These are phyloP conservation scores for Acanthochromis polyacanthus DNA, from an alignment of 2,113 vertebrate genomes.

Conservation along the genomic window DNA sequence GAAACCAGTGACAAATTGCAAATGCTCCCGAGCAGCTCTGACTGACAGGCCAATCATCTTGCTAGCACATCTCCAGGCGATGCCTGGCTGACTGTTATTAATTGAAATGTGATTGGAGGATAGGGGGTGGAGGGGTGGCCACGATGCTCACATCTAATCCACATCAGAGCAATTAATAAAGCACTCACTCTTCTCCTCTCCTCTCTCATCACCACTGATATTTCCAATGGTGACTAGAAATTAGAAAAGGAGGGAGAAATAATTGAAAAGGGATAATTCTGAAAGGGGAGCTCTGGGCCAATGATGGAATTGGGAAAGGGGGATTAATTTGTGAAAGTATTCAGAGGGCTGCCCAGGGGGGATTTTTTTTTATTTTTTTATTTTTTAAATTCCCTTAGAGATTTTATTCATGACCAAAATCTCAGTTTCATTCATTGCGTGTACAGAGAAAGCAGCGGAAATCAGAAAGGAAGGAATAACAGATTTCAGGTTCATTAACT, in stretches of 20 bases:
- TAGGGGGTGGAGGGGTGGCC: slow-evolving; percentile 45
- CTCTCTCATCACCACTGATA: slow-evolving; percentile 68
- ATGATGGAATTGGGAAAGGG: slow-evolving; percentile 67
- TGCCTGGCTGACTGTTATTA: slow-evolving; percentile 82
- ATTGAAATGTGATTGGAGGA: slow-evolving; percentile 84
- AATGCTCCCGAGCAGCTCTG: slow-evolving; percentile 69
- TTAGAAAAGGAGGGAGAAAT: slow-evolving; percentile 74
- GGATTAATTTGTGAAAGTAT: slow-evolving; percentile 78
- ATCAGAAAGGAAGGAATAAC: neutral
- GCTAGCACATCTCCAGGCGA: slow-evolving; percentile 77
- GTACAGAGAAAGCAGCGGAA: slow-evolving; percentile 23
- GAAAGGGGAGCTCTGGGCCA: slow-evolving; percentile 64
- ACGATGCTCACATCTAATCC: slow-evolving; percentile 79
- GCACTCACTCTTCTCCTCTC: slow-evolving; percentile 56
- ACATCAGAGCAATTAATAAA: slow-evolving; percentile 85
- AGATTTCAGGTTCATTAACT: slow-evolving; percentile 44
- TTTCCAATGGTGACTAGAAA: slow-evolving; percentile 74
- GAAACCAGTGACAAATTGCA: slow-evolving; percentile 66
- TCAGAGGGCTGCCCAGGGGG: slow-evolving; percentile 56
- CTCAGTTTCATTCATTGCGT: slow-evolving; percentile 55
- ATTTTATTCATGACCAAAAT: slow-evolving; percentile 63
- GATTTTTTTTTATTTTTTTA: slow-evolving; percentile 41
- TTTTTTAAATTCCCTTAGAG: slow-evolving; percentile 50
- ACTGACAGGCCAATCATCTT: slow-evolving; percentile 85
- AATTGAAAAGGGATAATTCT: slow-evolving; percentile 78